phyloP scores from a whole-genome alignment of 2,888 invertebrate genomes.

The Eupithecia vulgata region DNA sequence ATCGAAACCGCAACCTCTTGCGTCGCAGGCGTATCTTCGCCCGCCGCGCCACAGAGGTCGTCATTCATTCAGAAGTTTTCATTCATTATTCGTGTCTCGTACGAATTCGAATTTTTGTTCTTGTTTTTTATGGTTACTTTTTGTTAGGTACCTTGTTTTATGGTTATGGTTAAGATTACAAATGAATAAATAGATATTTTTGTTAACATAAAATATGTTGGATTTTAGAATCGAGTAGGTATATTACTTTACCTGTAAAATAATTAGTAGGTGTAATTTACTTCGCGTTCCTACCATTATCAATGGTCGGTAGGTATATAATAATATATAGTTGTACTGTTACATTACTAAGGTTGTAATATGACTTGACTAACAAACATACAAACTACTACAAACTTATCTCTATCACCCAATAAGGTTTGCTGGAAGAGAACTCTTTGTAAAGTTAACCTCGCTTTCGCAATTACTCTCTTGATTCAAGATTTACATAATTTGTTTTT shows the following conservation, averaged over 20 bases:
- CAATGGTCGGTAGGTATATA: not conserved
- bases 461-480: too few relatives aligned
- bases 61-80: too few relatives aligned
- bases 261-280: not conserved
- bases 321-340: not conserved
- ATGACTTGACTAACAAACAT: not conserved
- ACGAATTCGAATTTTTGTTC: not conserved
- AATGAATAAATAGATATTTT: not conserved
- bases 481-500: too few relatives aligned
- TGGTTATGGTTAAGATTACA: not conserved
- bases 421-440: too few relatives aligned
- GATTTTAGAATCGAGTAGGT: not conserved
- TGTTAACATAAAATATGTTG: not conserved
- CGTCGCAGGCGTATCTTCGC: too few relatives aligned
- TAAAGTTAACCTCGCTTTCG: too few relatives aligned
- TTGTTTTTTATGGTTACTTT: not conserved
- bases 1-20: too few relatives aligned
- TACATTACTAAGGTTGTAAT: not conserved
- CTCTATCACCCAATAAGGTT: too few relatives aligned
- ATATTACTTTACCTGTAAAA: not conserved
- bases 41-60: too few relatives aligned
- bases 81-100: not conserved
- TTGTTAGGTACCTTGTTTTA: not conserved
- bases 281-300: not conserved
- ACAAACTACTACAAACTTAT: too few relatives aligned